Conservation (phyloP, 2,797 vertebrate species). For the Acipenser transmontanus region DNA sequence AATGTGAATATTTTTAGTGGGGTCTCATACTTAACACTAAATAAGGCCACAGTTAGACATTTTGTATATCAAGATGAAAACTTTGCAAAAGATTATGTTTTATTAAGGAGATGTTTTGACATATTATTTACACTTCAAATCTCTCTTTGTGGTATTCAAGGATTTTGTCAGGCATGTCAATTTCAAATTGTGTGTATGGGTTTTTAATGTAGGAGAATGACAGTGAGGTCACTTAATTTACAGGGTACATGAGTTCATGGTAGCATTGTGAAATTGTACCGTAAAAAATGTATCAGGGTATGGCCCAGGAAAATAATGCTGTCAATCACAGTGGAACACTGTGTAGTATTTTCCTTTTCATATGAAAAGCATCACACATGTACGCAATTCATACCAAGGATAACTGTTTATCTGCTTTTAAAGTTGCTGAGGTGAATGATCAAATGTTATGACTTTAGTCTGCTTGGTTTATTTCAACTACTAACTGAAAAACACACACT, state of each 20-base stretch:
- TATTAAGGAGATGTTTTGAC: constrained; percentile 34
- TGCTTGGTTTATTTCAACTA: too few relatives aligned
- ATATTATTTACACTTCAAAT: constrained; percentile 44
- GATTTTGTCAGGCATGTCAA: constrained; percentile 30
- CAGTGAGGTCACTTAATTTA: constrained; percentile 24
- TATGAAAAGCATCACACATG: not conserved
- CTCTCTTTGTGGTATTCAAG: constrained; percentile 26
- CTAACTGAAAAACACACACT: too few relatives aligned
- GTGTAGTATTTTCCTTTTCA: constrained; percentile 11
- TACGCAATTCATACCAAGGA: not conserved
- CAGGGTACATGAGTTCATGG: not conserved
- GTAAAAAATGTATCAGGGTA: constrained; percentile 14
- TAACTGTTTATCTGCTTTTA: not conserved
- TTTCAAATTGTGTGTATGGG: constrained; percentile 34
- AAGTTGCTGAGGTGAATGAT: too few relatives aligned
- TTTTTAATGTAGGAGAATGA: constrained; percentile 27
- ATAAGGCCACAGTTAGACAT: not conserved
- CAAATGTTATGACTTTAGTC: too few relatives aligned
- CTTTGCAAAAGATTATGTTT: constrained; percentile 28
- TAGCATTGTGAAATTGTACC: constrained; percentile 20
- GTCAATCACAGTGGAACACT: constrained; percentile 21
- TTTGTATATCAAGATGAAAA: constrained; percentile 9
- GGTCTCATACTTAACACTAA: too few relatives aligned
- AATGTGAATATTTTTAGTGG: not conserved
- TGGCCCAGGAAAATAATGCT: constrained; percentile 20